phyloP scores from a whole-genome alignment of 2,797 vertebrate species.

The Siniperca scherzeri region DNA sequence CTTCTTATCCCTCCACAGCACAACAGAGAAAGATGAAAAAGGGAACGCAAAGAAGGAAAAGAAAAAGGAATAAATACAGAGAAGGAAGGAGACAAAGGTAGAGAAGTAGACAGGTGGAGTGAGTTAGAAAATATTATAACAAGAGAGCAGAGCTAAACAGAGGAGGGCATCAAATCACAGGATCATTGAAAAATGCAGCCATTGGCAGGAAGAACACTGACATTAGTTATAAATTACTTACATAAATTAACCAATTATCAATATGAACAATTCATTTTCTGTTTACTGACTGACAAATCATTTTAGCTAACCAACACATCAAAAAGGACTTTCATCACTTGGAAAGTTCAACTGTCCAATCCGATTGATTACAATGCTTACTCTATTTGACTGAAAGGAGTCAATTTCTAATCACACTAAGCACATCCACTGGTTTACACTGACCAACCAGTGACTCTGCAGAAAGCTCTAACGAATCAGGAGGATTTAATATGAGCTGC shows the following conservation, averaged over 20 bases:
- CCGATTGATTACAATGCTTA: background rate
- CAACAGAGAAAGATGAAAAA: conserved; percentile 3
- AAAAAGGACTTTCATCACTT: conserved; percentile 4
- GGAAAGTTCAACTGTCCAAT: conserved; percentile 4
- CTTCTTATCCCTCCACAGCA: background rate
- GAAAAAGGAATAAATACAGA: background rate
- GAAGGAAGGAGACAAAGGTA: background rate
- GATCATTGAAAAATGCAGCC: background rate
- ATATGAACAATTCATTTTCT: background rate
- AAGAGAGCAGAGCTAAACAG: background rate
- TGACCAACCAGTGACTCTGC: conserved; percentile 6
- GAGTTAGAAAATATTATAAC: background rate
- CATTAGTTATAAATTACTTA: background rate
- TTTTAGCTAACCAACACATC: background rate
- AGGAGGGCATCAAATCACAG: background rate
- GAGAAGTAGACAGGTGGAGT: background rate
- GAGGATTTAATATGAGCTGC: conserved; percentile 42
- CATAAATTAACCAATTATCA: conserved; percentile 13
- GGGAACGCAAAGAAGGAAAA: background rate
- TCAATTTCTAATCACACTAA: conserved; percentile 34
- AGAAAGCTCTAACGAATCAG: conserved; percentile 44
- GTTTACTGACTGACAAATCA: background rate
- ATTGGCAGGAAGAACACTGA: background rate
- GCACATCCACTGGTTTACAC: conserved; percentile 29
- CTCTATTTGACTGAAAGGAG: conserved; percentile 26